phyloP scores from a whole-genome alignment of 2,113 vertebrate genomes.

The Galemys pyrenaicus region DNA sequence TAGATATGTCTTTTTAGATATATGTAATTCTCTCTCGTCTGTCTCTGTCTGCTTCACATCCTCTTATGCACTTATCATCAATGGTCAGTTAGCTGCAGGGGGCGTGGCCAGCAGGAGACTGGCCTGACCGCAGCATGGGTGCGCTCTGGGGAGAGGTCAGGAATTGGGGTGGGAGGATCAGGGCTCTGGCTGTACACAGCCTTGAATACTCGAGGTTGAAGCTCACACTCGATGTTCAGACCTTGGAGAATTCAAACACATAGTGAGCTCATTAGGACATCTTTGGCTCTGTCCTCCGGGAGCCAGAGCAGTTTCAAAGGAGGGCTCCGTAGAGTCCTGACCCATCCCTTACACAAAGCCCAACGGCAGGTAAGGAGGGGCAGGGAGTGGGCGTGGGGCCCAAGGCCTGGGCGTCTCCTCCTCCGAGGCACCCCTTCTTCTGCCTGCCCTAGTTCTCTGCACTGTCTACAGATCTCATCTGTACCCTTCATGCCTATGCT shows the following conservation, averaged over 20 bases:
- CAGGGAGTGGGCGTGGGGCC: not conserved
- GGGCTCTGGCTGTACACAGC: not conserved
- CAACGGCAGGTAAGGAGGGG: not conserved
- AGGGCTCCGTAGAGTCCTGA: not conserved
- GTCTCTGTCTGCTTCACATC: no score
- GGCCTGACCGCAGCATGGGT: not conserved
- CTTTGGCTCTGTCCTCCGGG: not conserved
- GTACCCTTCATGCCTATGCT: not conserved
- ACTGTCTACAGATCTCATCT: not conserved
- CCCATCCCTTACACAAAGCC: not conserved
- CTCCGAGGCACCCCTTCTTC: not conserved
- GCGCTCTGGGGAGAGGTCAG: not conserved
- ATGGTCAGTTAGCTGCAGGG: not conserved
- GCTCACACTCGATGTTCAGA: not conserved
- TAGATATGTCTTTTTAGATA: no score
- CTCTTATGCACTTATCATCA: no score
- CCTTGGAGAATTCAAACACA: constrained; percentile 42
- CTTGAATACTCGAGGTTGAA: not conserved
- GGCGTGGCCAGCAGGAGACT: not conserved
- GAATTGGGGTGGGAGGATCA: not conserved
- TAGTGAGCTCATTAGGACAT: constrained; percentile 9
- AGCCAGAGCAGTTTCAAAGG: constrained; percentile 43
- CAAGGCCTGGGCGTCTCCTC: accelerated
- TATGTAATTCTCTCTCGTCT: no score
- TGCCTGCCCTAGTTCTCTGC: not conserved